A percentile compares a stretch with the other conserved stretches of the same genome.
These are phyloP conservation scores for Pseudomyrmex pallidus DNA, from an alignment of 1,140 invertebrate species.

Conservation along the genomic window DNA sequence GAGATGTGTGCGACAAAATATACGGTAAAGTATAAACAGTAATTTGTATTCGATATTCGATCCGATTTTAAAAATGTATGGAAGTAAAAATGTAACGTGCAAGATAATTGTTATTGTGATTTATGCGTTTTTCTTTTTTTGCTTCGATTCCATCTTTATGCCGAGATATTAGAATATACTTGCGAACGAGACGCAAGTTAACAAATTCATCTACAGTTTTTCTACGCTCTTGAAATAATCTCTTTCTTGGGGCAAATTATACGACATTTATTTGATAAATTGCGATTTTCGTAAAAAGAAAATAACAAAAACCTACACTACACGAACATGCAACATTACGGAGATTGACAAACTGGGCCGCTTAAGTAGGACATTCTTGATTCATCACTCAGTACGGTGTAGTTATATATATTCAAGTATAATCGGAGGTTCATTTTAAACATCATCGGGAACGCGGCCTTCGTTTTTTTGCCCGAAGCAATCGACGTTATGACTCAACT, in stretches of 20 bases:
- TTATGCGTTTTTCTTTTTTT: neutral
- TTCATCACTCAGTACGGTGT: conserved; percentile 21
- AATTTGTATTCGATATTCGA: conserved; percentile 8
- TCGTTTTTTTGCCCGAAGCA: neutral
- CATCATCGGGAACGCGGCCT: neutral
- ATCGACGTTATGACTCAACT: conserved; percentile 26
- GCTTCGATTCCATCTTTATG: neutral
- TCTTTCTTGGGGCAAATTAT: neutral
- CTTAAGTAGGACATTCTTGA: conserved; percentile 31
- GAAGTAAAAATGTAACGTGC: neutral
- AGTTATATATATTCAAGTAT: conserved; percentile 10
- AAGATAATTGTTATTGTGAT: neutral
- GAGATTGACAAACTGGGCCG: conserved; percentile 48
- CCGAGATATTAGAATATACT: neutral
- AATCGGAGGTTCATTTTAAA: conserved; percentile 41
- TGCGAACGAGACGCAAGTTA: neutral
- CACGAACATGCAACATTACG: conserved; percentile 29
- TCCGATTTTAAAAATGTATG: neutral
- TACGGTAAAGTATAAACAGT: conserved; percentile 31
- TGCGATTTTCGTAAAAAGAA: conserved; percentile 18
- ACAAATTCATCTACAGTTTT: conserved; percentile 2
- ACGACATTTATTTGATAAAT: conserved; percentile 9
- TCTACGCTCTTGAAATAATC: neutral
- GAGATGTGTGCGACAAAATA: conserved; percentile 11
- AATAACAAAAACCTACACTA: conserved; percentile 17